A percentile compares a stretch with the other conserved stretches of the same genome.
phyloP scores from a whole-genome alignment of 1,140 invertebrate genomes.

The Cyclina sinensis region DNA sequence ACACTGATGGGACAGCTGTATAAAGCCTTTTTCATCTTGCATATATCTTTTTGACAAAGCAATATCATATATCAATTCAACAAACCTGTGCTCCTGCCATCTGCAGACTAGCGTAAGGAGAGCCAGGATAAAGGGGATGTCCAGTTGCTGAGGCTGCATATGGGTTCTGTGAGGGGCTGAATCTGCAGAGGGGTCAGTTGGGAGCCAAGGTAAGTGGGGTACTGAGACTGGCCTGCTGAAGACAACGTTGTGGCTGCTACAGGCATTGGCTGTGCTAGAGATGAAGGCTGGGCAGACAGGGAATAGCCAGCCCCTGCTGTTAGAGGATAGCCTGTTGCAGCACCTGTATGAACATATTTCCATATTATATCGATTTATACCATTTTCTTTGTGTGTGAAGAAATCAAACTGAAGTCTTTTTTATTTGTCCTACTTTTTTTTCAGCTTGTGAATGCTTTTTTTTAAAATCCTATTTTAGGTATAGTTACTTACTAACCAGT shows the following conservation, averaged over 20 bases:
- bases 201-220: constrained; percentile 57
- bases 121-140: constrained; percentile 50
- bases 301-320: constrained; percentile 34
- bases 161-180: constrained; percentile 54
- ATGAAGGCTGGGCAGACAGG: constrained; percentile 27
- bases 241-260: constrained; percentile 30
- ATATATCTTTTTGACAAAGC: too few species aligned
- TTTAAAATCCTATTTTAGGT: too few species aligned
- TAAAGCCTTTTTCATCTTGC: too few species aligned
- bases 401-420: too few species aligned
- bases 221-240: not conserved
- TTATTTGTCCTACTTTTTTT: too few species aligned
- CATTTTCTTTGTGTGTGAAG: too few species aligned
- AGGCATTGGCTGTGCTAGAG: constrained; percentile 33
- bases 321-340: constrained; percentile 58
- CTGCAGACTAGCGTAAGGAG: constrained; percentile 53
- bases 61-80: too few species aligned
- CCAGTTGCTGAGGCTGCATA: constrained; percentile 56
- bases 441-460: too few species aligned
- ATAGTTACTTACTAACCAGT: too few species aligned
- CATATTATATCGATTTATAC: too few species aligned
- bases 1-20: too few species aligned
- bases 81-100: constrained; percentile 54
- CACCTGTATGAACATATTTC: not conserved
- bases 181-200: constrained; percentile 61